Percentiles rank a stretch among this genome's conserved stretches.
phyloP scores from a whole-genome alignment of 2,113 vertebrate species.

The Cathartes aura region DNA sequence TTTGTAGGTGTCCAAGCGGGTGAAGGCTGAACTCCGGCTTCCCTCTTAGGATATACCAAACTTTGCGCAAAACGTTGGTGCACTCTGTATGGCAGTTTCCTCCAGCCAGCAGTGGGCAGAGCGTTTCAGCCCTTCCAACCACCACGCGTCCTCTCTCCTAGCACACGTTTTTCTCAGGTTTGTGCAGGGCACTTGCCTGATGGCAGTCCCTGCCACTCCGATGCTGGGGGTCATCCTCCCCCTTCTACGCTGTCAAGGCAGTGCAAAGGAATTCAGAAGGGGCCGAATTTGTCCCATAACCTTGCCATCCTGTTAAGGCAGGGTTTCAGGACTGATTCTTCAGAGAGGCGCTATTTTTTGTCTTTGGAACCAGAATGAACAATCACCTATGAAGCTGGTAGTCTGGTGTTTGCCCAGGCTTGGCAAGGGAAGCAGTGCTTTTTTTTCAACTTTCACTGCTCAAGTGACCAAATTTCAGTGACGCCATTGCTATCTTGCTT shows the following conservation, averaged over 20 bases:
- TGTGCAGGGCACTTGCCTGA: neutral
- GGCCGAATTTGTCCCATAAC: neutral
- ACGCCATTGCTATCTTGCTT: neutral
- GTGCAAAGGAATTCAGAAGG: neutral
- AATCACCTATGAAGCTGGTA: neutral
- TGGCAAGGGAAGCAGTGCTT: neutral
- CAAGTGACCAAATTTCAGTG: neutral
- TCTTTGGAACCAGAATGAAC: neutral
- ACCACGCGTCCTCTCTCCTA: rapidly evolving
- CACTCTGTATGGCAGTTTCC: no score
- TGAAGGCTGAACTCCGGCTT: neutral
- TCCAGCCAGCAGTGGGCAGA: neutral
- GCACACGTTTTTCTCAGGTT: neutral
- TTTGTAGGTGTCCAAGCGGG: neutral
- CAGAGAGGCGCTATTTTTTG: neutral
- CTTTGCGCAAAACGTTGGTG: neutral
- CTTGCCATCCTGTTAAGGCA: neutral
- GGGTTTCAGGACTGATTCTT: neutral
- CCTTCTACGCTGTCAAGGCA: neutral
- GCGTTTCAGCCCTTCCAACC: rapidly evolving
- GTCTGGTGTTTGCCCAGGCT: neutral
- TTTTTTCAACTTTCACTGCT: neutral
- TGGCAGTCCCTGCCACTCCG: neutral
- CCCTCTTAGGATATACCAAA: neutral
- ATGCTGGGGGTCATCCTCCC: neutral